Conservation (phyloP, 2,888 invertebrate genomes). For the Thymelicus sylvestris region DNA sequence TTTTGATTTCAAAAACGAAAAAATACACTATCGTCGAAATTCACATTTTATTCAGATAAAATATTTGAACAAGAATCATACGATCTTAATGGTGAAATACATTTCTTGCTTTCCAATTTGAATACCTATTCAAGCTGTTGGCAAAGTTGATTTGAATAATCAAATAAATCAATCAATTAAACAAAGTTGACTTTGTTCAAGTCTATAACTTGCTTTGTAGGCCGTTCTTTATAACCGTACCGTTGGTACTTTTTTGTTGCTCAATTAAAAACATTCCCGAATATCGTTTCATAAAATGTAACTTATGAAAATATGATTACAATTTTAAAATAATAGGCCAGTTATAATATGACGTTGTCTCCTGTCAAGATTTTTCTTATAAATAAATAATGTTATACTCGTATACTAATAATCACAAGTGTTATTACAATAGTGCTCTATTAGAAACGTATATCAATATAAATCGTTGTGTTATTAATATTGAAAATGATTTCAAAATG, state of each 20-base stretch:
- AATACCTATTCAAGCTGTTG: no score
- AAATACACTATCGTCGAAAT: no score
- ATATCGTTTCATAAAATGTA: not conserved
- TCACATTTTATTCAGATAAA: no score
- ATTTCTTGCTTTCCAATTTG: no score
- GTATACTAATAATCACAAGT: not conserved
- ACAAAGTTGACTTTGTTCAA: not conserved
- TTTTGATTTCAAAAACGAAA: not conserved
- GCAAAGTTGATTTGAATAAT: no score
- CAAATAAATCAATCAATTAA: no score
- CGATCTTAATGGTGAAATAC: no score
- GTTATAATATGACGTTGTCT: not conserved
- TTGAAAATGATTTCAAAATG: not conserved
- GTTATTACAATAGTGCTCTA: constrained; percentile 1
- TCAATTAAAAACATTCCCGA: constrained; percentile 31
- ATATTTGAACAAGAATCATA: no score
- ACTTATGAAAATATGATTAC: no score
- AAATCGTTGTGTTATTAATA: not conserved
- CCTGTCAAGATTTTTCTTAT: not conserved
- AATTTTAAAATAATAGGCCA: constrained; percentile 1
- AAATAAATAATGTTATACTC: not conserved
- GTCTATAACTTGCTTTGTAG: not conserved
- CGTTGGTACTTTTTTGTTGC: constrained; percentile 7
- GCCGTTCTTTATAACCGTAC: not conserved
- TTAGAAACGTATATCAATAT: not conserved